Conservation (phyloP, 1,140 invertebrate species). For the Physella acuta region DNA sequence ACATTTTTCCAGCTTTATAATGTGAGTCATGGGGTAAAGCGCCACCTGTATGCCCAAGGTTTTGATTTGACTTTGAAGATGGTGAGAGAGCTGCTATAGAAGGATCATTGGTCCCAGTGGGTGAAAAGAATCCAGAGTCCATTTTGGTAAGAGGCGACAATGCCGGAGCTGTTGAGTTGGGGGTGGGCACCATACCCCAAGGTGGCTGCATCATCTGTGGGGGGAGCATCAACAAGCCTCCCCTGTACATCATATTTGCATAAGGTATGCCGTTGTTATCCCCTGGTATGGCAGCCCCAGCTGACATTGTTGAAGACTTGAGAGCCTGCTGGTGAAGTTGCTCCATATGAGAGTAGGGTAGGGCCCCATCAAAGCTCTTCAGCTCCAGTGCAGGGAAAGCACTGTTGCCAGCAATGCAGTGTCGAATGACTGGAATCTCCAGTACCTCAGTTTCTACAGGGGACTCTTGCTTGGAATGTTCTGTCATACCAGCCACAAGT, state of each 20-base stretch:
- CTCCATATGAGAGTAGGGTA: not conserved
- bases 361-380: not conserved
- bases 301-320: not conserved
- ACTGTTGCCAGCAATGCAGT: not conserved
- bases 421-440: conserved; percentile 7
- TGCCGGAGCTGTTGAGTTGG: not conserved
- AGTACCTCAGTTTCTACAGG: conserved; percentile 1
- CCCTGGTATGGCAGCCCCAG: not conserved
- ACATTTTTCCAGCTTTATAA: not conserved
- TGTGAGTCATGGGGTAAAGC: too few relatives aligned
- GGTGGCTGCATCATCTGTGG: conserved; percentile 9
- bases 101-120: not conserved
- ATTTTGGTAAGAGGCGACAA: not conserved
- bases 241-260: conserved; percentile 14
- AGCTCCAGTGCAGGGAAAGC: not conserved
- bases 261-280: not conserved
- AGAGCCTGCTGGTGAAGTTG: not conserved
- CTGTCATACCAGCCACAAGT: not conserved
- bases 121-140: not conserved
- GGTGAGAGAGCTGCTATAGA: not conserved
- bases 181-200: conserved; percentile 10
- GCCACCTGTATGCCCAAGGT: not conserved
- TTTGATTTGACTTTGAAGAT: conserved; percentile 10
- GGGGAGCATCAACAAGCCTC: conserved; percentile 15
- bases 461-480: conserved; percentile 12